Evolutionary conservation across 2,113 vertebrate species (phyloP).

Genomic region (Heloderma charlesbogerti): DNA sequence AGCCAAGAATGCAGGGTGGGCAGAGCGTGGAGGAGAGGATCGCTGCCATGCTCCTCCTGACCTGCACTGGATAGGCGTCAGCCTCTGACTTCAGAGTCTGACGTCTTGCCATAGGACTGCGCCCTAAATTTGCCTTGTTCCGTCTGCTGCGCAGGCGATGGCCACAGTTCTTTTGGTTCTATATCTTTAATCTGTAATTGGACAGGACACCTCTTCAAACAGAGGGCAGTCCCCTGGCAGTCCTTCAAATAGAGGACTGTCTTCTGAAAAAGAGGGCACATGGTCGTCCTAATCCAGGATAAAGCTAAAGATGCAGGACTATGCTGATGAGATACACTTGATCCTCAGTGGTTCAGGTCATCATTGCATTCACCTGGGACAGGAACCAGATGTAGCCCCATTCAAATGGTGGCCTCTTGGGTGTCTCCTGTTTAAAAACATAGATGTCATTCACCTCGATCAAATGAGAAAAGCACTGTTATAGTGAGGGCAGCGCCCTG

Average conservation of each 20-base stretch:
- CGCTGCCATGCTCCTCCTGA: no score
- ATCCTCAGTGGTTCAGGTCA: background rate
- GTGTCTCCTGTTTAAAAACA: no score
- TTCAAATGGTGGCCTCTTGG: background rate
- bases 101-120: no score
- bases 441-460: background rate
- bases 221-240: background rate
- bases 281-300: background rate
- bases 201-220: no score
- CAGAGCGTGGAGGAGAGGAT: no score
- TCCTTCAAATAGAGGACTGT: background rate
- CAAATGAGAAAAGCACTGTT: background rate
- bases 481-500: background rate
- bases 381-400: background rate
- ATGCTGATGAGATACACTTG: background rate
- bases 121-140: no score
- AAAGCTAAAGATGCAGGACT: background rate
- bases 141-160: no score
- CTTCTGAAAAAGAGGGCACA: background rate
- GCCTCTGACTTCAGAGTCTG: no score
- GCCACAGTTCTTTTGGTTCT: no score
- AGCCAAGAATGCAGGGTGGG: no score
- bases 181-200: no score
- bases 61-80: no score
- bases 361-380: background rate